These are phyloP conservation scores for Calliopsis andreniformis DNA, from an alignment of 1,140 invertebrate genomes.

Conservation along the genomic window DNA sequence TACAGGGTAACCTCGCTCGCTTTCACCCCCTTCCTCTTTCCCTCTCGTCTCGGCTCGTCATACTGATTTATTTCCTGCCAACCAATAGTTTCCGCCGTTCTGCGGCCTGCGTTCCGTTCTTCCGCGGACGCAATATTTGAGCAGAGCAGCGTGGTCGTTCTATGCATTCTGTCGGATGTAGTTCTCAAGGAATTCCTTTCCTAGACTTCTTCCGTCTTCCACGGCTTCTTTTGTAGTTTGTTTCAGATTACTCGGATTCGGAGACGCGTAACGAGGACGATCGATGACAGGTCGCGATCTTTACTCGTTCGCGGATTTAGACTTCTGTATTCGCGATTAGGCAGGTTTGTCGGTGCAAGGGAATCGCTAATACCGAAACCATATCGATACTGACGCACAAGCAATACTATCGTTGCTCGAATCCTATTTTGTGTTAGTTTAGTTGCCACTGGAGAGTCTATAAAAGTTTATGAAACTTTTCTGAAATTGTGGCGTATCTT, in stretches of 20 bases:
- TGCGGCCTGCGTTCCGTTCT: conserved; percentile 11
- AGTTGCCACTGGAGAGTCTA: background rate
- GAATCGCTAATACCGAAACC: conserved; percentile 11
- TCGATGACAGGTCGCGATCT: background rate
- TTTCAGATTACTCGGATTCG: no score
- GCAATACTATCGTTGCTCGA: conserved; percentile 29
- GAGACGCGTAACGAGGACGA: background rate
- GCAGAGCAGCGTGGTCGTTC: background rate
- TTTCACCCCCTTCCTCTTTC: background rate
- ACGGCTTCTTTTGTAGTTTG: no score
- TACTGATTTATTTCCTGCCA: conserved; percentile 76
- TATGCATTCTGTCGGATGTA: no score
- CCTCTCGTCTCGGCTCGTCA: conserved; percentile 71
- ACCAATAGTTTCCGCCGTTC: conserved; percentile 17
- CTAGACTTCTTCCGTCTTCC: no score
- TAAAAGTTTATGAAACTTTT: no score
- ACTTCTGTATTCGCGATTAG: background rate
- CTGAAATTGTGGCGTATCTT: no score
- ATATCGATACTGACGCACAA: conserved; percentile 28
- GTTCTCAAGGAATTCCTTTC: no score
- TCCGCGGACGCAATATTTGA: background rate
- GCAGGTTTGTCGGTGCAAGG: conserved; percentile 3
- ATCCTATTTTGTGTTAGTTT: conserved; percentile 26
- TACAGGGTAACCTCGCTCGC: conserved; percentile 66
- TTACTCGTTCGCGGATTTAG: no score